phyloP scores from a whole-genome alignment of 1,140 invertebrate species.

The Oncopodura yosiiana region DNA sequence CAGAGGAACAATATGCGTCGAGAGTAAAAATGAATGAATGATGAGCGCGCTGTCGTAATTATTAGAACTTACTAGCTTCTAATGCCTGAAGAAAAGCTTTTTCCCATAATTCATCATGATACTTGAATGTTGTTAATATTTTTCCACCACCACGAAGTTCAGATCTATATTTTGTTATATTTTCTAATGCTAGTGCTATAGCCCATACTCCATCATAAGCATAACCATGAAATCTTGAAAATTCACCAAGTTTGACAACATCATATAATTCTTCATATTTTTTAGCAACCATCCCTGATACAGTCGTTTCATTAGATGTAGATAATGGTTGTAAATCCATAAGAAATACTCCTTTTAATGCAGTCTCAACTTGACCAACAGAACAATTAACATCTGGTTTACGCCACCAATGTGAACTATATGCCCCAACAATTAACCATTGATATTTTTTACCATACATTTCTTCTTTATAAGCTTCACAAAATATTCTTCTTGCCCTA shows the following conservation, averaged over 20 bases:
- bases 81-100: constrained; percentile 74
- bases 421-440: constrained; percentile 91
- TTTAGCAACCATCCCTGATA: constrained; percentile 79
- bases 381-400: constrained; percentile 51
- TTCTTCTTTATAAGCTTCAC: constrained; percentile 58
- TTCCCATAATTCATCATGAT: constrained; percentile 78
- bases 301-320: constrained; percentile 64
- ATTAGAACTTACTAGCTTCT: no score
- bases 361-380: constrained; percentile 60
- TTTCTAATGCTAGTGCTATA: constrained; percentile 80
- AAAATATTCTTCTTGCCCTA: constrained; percentile 87
- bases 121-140: constrained; percentile 67
- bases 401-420: constrained; percentile 48
- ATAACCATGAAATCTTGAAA: constrained; percentile 91
- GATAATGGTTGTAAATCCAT: constrained; percentile 70
- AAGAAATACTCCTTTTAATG: constrained; percentile 80
- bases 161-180: constrained; percentile 59
- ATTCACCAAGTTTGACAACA: constrained; percentile 61
- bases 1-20: no score
- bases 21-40: no score
- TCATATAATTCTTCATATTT: constrained; percentile 81
- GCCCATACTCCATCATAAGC: constrained; percentile 97
- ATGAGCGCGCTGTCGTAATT: no score
- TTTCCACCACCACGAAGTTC: constrained; percentile 53
- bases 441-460: constrained; percentile 88